Evolutionary conservation across 2,888 invertebrate genomes (phyloP), one percentile per base, ranked within the genome.

Genomic region (Gari tellinella): DNA sequence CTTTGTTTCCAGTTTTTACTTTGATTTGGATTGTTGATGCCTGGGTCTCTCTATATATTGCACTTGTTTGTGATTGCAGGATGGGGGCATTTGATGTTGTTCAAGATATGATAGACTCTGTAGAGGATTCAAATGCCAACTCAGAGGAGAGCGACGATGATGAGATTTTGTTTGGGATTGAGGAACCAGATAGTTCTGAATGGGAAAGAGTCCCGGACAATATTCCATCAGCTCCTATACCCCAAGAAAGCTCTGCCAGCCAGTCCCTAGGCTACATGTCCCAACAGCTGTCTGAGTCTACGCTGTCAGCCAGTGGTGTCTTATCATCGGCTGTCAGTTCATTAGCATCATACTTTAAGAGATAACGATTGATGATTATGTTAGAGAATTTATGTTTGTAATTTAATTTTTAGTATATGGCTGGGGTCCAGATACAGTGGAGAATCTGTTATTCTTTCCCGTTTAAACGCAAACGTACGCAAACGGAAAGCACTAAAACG

Each of bases 251-350:
- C 14, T 72, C 80, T 1, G 53, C 65, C 23, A 53, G 65, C 43
- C 74, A 72, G 26, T 49, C 63, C 5, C 60, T 67, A 46, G 75
- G 80, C 25, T 81, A 69, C 55, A 63, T 63, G 14, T 72, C 73
- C 17, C 80, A 78, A 38, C 68, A 67, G 40, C 26, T 78, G 64
- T 70, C 77, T 1, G 72, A 76, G 4, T 77, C 82, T 2, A 55
- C 74, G 7, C 57, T 78, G 5, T 94, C 95, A 80, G 95, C 95
- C 45, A 95, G 95, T 31, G 95, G 96, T 60, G 93, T 96, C 23
- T 95, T 96, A 86, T 95, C 95, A 66, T 96, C 96, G 85, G 96
- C 96, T 26, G 96, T 96, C 60, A 96, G 96, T 66, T 95, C 96
- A 79, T 93, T 97, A 81, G 95, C 95, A 49, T 96, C 96, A 65